Evolutionary conservation across 2,113 vertebrate species (phyloP).

Genomic region (Globicephala melas): DNA sequence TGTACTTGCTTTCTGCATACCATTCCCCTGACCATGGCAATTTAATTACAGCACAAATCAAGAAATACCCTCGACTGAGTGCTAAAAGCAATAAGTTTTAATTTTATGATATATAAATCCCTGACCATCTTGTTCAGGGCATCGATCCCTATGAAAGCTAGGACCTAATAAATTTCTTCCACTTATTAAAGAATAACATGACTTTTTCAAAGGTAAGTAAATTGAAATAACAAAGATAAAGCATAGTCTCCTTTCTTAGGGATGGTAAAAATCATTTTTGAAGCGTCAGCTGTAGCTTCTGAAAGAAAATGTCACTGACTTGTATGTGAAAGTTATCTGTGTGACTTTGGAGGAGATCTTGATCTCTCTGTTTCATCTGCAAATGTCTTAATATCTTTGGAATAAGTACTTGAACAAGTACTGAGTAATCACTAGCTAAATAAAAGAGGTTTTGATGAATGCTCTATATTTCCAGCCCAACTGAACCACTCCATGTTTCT

Average conservation of each 20-base stretch:
- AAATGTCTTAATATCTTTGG: slow-evolving; percentile 7
- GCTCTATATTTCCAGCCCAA: neutral
- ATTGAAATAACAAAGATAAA: neutral
- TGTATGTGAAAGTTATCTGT: slow-evolving; percentile 17
- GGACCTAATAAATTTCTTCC: neutral
- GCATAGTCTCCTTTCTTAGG: neutral
- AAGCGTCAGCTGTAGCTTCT: neutral
- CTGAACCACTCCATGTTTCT: neutral
- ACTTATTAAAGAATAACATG: neutral
- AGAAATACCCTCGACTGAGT: neutral
- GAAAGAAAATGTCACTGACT: neutral
- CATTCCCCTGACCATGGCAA: neutral
- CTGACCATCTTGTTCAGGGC: neutral
- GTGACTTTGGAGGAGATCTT: slow-evolving; percentile 41
- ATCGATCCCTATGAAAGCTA: neutral
- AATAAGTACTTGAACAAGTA: neutral
- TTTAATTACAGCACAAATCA: neutral
- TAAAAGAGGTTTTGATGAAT: slow-evolving; percentile 12
- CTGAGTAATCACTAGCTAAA: slow-evolving; percentile 25
- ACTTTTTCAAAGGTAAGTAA: slow-evolving; percentile 17
- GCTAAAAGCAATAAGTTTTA: slow-evolving; percentile 29
- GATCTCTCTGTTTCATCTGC: slow-evolving; percentile 38
- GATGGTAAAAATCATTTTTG: neutral
- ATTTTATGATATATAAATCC: slow-evolving; percentile 20
- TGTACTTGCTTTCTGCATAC: neutral